Base-by-base conservation (phyloP, 2,797 vertebrate genomes). In the Coilia nasus region DNA sequence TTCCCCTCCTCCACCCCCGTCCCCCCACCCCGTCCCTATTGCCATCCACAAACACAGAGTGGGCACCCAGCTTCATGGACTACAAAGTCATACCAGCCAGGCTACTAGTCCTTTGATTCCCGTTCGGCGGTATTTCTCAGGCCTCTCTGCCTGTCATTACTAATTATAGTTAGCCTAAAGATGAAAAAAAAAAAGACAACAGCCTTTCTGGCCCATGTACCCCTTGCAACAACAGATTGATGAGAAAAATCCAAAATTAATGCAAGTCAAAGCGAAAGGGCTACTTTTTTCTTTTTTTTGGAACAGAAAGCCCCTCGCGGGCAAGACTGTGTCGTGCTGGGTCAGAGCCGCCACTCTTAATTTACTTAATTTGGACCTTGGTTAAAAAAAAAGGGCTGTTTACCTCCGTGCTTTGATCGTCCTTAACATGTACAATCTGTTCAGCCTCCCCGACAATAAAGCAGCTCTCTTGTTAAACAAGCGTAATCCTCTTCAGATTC, bases 221-320 rank as follows among this genome's bases (percentile, higher is more conserved):
- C 84, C 88, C 28, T 15, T 64, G 87, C 89, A 91, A 86, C 87
- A 86, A 84, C 84, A 88, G 90, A 92, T 89, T 91, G 67, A 28
- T 75, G 90, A 84, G 87, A 83, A 89, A 92, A 92, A 90, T 91
- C 89, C 89, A 86, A 90, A 90, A 92, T 90, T 88, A 86, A 90
- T 91, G 88, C 89, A 81, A 83, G 88, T 41, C 89, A 59, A 85
- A 80, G 71, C 47, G 28, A 87, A 60, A 62, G 81, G 81, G 59
- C 83, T 28, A 14, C 12, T 41, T 15, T 75, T 75, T 41, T 28
- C 35, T 75, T 35, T 41, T 28, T 75, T 75, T 6, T 75, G 12
- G 28, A 75, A 75, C 14, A 15, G 31, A 75, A 31, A 14, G 28
- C 31, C 4, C 67, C 67, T 75, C 28, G 15, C 67, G 31, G 67